Base-by-base conservation (phyloP, 1,140 invertebrate species). In the Zaprionus davidi region DNA sequence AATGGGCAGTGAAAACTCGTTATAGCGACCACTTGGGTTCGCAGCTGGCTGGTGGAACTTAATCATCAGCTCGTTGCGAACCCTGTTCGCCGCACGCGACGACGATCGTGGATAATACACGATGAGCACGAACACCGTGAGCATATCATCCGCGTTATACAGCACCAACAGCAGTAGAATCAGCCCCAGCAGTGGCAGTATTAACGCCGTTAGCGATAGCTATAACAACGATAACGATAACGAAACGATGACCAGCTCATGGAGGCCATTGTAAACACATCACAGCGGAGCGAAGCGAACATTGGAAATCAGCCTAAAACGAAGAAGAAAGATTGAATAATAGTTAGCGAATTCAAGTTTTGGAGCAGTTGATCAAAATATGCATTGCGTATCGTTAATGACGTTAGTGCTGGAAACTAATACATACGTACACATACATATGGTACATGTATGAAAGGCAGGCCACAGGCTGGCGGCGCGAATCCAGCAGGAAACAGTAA, bases 1-100 rank as follows among this genome's bases (percentile, higher is more conserved):
- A 93, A 97, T 98, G 97, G 96, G 96, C 76, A 96, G 96, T 2
- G 96, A 97, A 85, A 96, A 96, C 88, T 79, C 84, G 79, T 94
- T 95, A 88, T 95, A 95, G 93, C 92, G 91, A 69, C 90, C 91
- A 81, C 82, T 91, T 81, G 87, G 91, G 92, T 91, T 93, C 93
- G 93, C 85, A 77, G 91, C 91, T 7, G 91, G 92, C 81, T 92
- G 87, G 83, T 93, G 92, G 92, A 91, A 91, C 71, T 49, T 92
- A 60, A 84, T 93, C 88, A 81, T 86, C 83, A 90, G 78, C 79
- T 93, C 90, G 92, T 62, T 93, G 88, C 92, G 92, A 82, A 87
- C 92, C 92, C 92, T 93, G 88, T 91, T 92, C 83, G 91, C 86
- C 81, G 91, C 91, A 64, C 86, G 91, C 53, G 90, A 92, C 66